Conservation (phyloP, 2,797 vertebrate genomes). For the Iguana delicatissima region DNA sequence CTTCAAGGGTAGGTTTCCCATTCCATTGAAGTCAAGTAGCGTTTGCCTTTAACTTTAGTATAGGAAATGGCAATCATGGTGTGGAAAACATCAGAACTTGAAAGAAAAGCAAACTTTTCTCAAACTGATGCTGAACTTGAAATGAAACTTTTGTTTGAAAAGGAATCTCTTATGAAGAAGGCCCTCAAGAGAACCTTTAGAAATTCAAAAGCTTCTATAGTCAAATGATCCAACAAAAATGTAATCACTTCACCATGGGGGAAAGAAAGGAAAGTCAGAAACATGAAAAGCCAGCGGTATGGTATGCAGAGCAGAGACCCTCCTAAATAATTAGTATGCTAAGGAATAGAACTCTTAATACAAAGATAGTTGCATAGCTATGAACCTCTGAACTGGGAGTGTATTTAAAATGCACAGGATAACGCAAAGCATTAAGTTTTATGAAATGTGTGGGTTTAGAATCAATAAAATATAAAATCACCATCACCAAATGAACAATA, state of each 20-base stretch:
- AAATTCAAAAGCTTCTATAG: slow-evolving; percentile 54
- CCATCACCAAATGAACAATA: slow-evolving; percentile 14
- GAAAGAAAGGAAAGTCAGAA: slow-evolving; percentile 42
- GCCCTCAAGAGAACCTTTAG: slow-evolving; percentile 41
- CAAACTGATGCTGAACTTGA: slow-evolving; percentile 31
- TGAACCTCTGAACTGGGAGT: slow-evolving; percentile 26
- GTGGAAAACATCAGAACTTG: slow-evolving; percentile 45
- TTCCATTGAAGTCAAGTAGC: not conserved
- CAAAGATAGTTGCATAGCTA: slow-evolving; percentile 10
- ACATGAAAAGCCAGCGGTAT: slow-evolving; percentile 7
- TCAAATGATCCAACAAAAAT: slow-evolving; percentile 57
- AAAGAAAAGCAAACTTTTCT: slow-evolving; percentile 56
- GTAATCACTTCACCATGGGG: slow-evolving; percentile 46
- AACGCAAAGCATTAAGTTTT: not conserved
- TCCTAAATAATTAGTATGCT: slow-evolving; percentile 37
- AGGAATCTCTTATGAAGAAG: slow-evolving; percentile 29
- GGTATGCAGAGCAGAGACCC: slow-evolving; percentile 34
- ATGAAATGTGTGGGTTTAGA: not conserved
- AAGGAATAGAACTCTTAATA: slow-evolving; percentile 31
- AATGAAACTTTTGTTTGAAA: slow-evolving; percentile 57
- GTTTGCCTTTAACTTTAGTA: slow-evolving; percentile 1
- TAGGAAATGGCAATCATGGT: slow-evolving; percentile 21
- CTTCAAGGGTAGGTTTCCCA: slow-evolving; percentile 1
- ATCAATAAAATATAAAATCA: slow-evolving; percentile 9
- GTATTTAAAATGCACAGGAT: slow-evolving; percentile 25